Evolutionary conservation across 2,888 invertebrate genomes (phyloP).

Genomic region (Galerucella nymphaeae): DNA sequence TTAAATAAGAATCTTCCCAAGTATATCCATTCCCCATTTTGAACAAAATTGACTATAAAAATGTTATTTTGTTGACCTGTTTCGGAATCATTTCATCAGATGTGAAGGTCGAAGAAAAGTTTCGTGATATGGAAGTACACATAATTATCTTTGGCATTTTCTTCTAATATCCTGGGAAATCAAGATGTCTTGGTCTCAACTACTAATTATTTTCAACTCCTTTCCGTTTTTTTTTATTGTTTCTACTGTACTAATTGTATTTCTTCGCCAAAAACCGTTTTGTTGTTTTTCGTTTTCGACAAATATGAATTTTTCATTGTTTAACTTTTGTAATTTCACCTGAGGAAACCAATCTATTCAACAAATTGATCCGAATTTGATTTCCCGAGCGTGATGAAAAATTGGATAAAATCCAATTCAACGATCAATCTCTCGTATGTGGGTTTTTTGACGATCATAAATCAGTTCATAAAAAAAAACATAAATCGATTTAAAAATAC

Average conservation of each 20-base stretch:
- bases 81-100: no score
- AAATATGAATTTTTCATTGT: background rate
- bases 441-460: background rate
- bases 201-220: no score
- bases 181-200: no score
- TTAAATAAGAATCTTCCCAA: no score
- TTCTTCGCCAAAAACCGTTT: background rate
- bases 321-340: slow-evolving; percentile 1
- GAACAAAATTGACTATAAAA: no score
- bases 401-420: background rate
- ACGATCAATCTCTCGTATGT: background rate
- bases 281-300: background rate
- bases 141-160: no score
- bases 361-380: background rate
- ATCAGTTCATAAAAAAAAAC: background rate
- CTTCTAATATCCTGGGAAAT: no score
- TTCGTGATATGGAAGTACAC: no score
- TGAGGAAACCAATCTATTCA: background rate
- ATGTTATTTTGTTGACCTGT: no score
- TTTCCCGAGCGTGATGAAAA: background rate
- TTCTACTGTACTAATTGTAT: background rate
- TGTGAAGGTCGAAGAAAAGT: no score
- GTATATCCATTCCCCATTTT: no score
- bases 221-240: no score
- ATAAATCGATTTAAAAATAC: background rate